Percentiles rank a stretch among this genome's conserved stretches.
These are phyloP conservation scores for Bathybates hornii DNA, from an alignment of 2,113 vertebrate genomes.

Conservation along the genomic window DNA sequence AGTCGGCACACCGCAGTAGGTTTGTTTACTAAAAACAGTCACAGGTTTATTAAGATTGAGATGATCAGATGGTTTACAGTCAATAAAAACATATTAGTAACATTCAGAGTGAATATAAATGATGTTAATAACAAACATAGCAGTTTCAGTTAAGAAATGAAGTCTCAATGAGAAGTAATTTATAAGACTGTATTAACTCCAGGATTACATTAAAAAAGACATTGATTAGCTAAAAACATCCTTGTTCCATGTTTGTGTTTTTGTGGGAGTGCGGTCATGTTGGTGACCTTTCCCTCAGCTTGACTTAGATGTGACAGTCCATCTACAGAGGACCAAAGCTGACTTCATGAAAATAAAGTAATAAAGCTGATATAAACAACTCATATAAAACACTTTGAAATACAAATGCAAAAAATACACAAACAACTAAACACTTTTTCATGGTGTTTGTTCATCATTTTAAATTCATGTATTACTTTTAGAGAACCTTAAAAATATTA, in stretches of 20 bases:
- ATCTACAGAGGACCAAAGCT: neutral
- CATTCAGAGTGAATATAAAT: neutral
- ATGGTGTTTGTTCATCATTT: neutral
- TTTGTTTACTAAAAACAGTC: neutral
- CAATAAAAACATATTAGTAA: neutral
- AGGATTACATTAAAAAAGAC: neutral
- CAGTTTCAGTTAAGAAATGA: neutral
- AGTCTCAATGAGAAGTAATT: neutral
- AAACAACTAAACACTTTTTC: neutral
- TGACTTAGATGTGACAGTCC: neutral
- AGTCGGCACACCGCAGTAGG: neutral
- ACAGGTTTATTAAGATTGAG: neutral
- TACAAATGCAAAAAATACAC: accelerated
- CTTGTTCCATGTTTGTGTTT: neutral
- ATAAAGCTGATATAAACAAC: neutral
- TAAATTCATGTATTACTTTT: neutral
- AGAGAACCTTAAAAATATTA: accelerated
- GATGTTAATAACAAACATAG: neutral
- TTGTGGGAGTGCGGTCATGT: neutral
- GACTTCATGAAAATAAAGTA: neutral
- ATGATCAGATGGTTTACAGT: neutral
- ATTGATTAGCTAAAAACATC: neutral
- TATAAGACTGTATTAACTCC: neutral
- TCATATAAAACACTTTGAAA: neutral
- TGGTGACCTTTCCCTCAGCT: neutral